Percentiles rank a stretch among this genome's conserved stretches.
phyloP scores from a whole-genome alignment of 2,888 invertebrate genomes.

The Masnerella sp. region DNA sequence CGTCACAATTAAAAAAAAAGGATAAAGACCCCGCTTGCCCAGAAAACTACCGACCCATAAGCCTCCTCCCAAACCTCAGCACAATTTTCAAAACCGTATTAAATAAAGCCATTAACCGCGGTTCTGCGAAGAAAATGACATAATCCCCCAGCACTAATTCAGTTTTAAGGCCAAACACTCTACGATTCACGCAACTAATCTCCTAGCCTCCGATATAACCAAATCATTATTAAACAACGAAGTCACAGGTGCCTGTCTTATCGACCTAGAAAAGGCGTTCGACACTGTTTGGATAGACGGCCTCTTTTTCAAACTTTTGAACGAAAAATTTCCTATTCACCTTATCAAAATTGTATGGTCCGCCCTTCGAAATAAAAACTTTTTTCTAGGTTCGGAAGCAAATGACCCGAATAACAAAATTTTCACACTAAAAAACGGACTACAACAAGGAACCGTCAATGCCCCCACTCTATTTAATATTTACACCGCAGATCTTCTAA shows the following conservation, averaged over 20 bases:
- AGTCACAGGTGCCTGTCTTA: conserved; percentile 10
- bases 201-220: conserved; percentile 43
- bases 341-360: neutral
- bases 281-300: conserved; percentile 33
- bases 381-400: neutral
- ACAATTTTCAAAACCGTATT: conserved; percentile 63
- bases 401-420: neutral
- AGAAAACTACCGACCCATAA: conserved; percentile 32
- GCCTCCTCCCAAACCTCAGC: conserved; percentile 61
- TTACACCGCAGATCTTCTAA: conserved; percentile 7
- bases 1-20: neutral
- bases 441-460: conserved; percentile 10
- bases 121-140: conserved; percentile 35
- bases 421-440: conserved; percentile 3
- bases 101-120: conserved; percentile 39
- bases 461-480: conserved; percentile 30
- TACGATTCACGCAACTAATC: conserved; percentile 53
- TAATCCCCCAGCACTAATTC: conserved; percentile 63
- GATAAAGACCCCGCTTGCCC: conserved; percentile 19
- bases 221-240: neutral
- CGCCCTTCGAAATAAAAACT: conserved; percentile 1
- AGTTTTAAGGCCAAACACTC: conserved; percentile 61
- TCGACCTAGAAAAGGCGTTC: conserved; percentile 26
- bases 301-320: conserved; percentile 11
- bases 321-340: neutral